Conservation (phyloP, 2,888 invertebrate species). For the Andrena bucephala region DNA sequence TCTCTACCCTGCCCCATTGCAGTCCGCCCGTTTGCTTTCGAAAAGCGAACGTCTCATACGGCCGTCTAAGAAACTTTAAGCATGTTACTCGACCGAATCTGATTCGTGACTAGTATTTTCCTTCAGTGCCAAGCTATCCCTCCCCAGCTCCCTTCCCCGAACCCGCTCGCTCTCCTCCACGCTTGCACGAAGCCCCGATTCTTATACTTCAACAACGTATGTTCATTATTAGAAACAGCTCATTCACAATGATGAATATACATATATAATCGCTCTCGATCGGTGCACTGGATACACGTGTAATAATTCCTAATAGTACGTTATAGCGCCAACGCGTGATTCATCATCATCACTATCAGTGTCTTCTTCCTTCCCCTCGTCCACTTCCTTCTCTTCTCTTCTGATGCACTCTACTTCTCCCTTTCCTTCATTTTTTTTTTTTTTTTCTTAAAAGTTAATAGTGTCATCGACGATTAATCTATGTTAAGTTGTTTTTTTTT, state of each 20-base stretch:
- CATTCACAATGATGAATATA: constrained; percentile 77
- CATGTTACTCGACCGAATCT: constrained; percentile 55
- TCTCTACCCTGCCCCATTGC: neutral
- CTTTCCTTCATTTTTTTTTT: neutral
- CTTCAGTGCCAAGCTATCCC: constrained; percentile 12
- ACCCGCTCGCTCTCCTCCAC: neutral
- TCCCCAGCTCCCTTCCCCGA: neutral
- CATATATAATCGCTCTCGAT: constrained; percentile 72
- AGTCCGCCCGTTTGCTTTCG: constrained; percentile 8
- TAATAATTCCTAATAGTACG: constrained; percentile 79
- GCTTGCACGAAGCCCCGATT: constrained; percentile 27
- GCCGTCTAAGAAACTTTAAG: constrained; percentile 54
- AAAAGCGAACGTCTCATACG: constrained; percentile 25
- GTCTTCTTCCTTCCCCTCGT: constrained; percentile 2
- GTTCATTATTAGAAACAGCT: constrained; percentile 80
- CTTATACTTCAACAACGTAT: constrained; percentile 78
- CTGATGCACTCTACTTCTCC: constrained; percentile 2
- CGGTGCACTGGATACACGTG: constrained; percentile 74
- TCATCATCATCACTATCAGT: constrained; percentile 38
- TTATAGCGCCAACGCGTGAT: constrained; percentile 71
- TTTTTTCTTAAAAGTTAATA: constrained; percentile 56
- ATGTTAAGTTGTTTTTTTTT: constrained; percentile 68
- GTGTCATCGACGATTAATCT: constrained; percentile 73
- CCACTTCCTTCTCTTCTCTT: neutral
- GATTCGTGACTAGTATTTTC: constrained; percentile 32